Evolutionary conservation across 2,113 vertebrate genomes (phyloP).

Genomic region (Himantopus leucocephalus): DNA sequence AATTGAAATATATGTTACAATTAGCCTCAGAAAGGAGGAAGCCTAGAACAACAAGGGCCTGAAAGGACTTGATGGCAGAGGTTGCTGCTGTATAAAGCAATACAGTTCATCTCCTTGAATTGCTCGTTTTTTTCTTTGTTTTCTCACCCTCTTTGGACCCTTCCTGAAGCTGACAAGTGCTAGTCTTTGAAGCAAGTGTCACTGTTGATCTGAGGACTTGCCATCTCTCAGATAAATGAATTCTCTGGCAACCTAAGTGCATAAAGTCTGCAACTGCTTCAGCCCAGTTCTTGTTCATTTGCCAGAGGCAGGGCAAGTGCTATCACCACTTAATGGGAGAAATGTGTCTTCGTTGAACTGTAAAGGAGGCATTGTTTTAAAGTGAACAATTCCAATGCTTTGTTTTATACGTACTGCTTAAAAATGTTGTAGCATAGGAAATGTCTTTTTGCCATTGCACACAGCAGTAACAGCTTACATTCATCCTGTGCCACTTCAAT

Average conservation of each 20-base stretch:
- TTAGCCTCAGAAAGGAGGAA: not conserved
- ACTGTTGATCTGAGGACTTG: not conserved
- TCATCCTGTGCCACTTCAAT: not conserved
- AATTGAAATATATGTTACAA: not conserved
- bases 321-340: not conserved
- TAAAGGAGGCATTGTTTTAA: not conserved
- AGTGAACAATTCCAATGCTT: not conserved
- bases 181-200: not conserved
- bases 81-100: not conserved
- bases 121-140: not conserved
- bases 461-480: fast-evolving
- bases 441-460: not conserved
- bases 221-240: not conserved
- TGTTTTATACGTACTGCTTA: not conserved
- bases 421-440: not conserved
- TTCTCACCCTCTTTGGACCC: not conserved
- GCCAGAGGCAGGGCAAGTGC: not conserved
- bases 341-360: not conserved
- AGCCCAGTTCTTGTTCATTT: not conserved
- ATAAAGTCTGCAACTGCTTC: not conserved
- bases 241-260: not conserved
- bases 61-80: not conserved
- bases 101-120: not conserved
- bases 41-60: not conserved
- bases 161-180: not conserved